Evolutionary conservation across 2,888 invertebrate species (phyloP).

Genomic region (Cantharis rustica): DNA sequence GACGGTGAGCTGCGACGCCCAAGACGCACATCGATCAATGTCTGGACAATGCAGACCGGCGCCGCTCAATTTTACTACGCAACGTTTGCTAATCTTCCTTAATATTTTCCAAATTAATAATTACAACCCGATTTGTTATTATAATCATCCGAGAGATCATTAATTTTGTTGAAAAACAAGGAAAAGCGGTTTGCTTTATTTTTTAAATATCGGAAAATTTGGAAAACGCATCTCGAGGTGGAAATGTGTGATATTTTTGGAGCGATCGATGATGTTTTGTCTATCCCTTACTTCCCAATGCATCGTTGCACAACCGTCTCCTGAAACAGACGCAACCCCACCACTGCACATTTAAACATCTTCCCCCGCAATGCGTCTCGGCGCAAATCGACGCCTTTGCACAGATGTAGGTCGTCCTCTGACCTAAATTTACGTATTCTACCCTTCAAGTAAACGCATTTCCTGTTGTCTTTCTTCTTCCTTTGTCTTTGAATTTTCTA

Average conservation of each 20-base stretch:
- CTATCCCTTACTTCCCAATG: conserved; percentile 41
- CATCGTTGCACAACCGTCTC: conserved; percentile 37
- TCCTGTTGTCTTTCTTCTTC: conserved; percentile 24
- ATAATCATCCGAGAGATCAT: not conserved
- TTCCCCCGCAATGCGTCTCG: conserved; percentile 37
- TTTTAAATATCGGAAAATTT: not conserved
- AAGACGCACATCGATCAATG: conserved; percentile 71
- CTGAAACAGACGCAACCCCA: conserved; percentile 27
- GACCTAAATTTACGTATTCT: conserved; percentile 43
- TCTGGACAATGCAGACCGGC: conserved; percentile 57
- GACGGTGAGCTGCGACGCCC: conserved; percentile 64
- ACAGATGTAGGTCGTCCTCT: conserved; percentile 41
- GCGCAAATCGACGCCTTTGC: conserved; percentile 35
- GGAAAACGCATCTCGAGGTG: not conserved
- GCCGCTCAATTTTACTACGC: conserved; percentile 40
- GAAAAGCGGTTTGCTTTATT: not conserved
- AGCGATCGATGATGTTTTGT: conserved; percentile 43
- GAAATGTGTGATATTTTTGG: conserved; percentile 1
- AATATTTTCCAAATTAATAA: not conserved
- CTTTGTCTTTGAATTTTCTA: not conserved
- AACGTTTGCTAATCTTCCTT: conserved; percentile 20
- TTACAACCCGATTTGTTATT: not conserved
- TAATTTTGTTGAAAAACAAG: not conserved
- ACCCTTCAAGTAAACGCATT: conserved; percentile 46
- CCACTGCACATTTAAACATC: conserved; percentile 36